Percentiles rank a stretch among this genome's conserved stretches.
These are phyloP conservation scores for Ichneumoninae sp. DNA, from an alignment of 2,888 invertebrate genomes.

Conservation along the genomic window DNA sequence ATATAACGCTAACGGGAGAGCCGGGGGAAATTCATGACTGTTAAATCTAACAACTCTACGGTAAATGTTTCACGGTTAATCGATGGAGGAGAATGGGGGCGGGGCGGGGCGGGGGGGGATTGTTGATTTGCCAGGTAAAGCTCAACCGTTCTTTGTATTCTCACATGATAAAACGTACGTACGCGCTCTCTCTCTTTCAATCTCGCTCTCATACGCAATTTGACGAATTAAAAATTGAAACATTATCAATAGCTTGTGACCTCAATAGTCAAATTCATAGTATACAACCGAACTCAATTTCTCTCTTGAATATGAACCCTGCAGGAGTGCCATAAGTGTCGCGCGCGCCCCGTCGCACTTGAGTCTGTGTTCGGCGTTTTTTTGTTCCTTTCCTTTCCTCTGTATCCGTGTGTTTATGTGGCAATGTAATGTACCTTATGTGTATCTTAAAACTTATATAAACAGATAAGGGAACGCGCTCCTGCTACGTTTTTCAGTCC, in stretches of 20 bases:
- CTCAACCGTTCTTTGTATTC: conserved; percentile 41
- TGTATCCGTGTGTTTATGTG: conserved; percentile 35
- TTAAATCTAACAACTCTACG: conserved; percentile 53
- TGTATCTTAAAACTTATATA: conserved; percentile 78
- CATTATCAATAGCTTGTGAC: conserved; percentile 31
- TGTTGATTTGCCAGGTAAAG: conserved; percentile 41
- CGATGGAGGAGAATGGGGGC: background rate
- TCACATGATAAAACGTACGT: conserved; percentile 35
- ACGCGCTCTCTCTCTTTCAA: conserved; percentile 22
- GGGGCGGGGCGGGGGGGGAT: conserved; percentile 22
- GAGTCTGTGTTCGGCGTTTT: conserved; percentile 13
- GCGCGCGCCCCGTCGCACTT: conserved; percentile 6
- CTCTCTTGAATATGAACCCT: conserved; percentile 49
- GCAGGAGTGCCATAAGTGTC: conserved; percentile 41
- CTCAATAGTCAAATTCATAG: conserved; percentile 25
- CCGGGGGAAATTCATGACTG: conserved; percentile 49
- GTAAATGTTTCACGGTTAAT: conserved; percentile 52
- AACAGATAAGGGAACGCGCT: conserved; percentile 77
- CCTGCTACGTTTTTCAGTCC: conserved; percentile 78
- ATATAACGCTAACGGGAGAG: conserved; percentile 37
- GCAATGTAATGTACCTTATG: conserved; percentile 57
- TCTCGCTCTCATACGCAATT: conserved; percentile 32
- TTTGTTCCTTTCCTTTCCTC: conserved; percentile 19
- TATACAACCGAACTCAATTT: conserved; percentile 41
- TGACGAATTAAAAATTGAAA: conserved; percentile 37